Evolutionary conservation across 2,797 vertebrate species (phyloP), one percentile per base, ranked within the genome.

Genomic region (Dermochelys coriacea): DNA sequence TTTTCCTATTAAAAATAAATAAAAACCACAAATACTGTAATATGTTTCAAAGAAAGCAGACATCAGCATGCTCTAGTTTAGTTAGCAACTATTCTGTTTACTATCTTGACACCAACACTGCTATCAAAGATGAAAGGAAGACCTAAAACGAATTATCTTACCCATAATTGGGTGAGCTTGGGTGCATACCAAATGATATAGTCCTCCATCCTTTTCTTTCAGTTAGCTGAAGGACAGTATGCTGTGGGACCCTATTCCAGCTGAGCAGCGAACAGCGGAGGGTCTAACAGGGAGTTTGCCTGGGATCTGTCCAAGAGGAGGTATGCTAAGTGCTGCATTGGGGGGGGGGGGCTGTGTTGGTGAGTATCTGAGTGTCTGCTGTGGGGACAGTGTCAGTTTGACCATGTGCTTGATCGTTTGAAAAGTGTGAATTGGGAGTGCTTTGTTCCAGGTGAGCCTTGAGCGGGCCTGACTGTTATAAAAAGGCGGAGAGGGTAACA

Each of bases 1-100:
- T 99, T 99, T 96, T 99, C 99, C 99, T 99, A 93, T 97, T 97
- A 37, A 37, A 85, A 49, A 98, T 97, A 98, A 98, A 98, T 83
- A 78, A 89, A 89, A 92, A 90, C 68, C 23, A 86, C 98, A 64
- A 75, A 8, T 52, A 27, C 19, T 78, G 80, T 93, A 87, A 97
- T 77, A 93, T 90, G 88, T 95, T 88, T 97, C 64, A 71, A 85
- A 95, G 98, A 97, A 84, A 82, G 27, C 49, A 82, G 81, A 85
- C n/a, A 87, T 81, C 84, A 93, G 77, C 77, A 85, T 85, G 59
- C 31, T 96, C 88, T 85, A 23, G 16, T 90, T n/a, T 85, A 23
- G 16, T 91, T n/a, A 85, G 57, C 6, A 5, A 68, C 18, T 68
- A 37, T 45, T 75, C 64, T 75, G 41, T 29, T 27, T 47, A 50